Evolutionary conservation across 1,140 invertebrate genomes (phyloP), one percentile per base, ranked within the genome.

Genomic region (Procambarus clarkii): DNA sequence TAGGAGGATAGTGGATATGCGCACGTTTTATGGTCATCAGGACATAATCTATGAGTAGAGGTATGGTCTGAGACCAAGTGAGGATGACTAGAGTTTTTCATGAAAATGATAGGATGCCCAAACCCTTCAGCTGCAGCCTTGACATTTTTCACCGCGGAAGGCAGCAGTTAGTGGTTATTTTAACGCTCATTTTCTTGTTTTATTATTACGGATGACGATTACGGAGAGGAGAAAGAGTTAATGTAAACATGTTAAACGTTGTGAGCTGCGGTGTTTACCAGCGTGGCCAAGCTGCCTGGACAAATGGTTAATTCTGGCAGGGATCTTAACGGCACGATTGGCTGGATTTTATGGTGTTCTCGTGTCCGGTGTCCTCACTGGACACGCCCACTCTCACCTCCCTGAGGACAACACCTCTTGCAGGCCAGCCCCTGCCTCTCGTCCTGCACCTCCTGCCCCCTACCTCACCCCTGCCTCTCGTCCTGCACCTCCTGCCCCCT

Each of bases 21-120:
- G 69, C n/a, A 74, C 69, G 24, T 74, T 74, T 74, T 74, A 74
- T 74, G 69, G n/a, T 74, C n/a, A 74, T 74, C 69, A 74, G 24
- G 69, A 21, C 24, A 34, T 74, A 74, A 74, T 74, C 69, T 34
- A 34, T 74, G 69, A 74, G n/a, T 74, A 34, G 69, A 74, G 69
- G 69, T 74, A 74, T 74, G 69, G 24, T 5, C 5, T 74, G 69
- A 7, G 15, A 11, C 5, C n/a, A 5, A 34, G n/a, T 34, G n/a
- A 9, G n/a, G 69, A 74, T 34, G 69, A 74, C 21, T 74, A 24
- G 15, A 74, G 69, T 74, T 74, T 74, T 34, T 74, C 21, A 74
- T 2, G 69, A 74, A 74, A 74, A 74, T 74, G 5, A 34, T 34
- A 44, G n/a, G 69, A 74, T 74, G 69, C n/a, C 11, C 24, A 74